These are phyloP conservation scores for Zootoca vivipara DNA, from an alignment of 2,113 vertebrate species.

Conservation along the genomic window DNA sequence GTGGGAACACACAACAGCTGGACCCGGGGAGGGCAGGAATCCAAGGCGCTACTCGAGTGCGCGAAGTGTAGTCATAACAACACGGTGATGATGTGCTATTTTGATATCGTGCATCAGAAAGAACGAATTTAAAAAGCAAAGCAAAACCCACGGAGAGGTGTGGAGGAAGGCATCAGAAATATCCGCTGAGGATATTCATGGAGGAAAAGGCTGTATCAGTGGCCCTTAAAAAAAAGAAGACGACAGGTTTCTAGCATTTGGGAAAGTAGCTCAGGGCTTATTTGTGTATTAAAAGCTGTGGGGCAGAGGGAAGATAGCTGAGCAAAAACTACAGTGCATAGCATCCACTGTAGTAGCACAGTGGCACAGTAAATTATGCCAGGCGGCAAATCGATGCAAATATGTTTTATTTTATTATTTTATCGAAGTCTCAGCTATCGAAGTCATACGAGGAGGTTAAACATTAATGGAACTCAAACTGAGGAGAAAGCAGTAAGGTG, in stretches of 20 bases:
- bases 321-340: too few relatives aligned
- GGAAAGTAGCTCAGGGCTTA: too few relatives aligned
- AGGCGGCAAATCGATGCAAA: too few relatives aligned
- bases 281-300: too few relatives aligned
- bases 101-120: background rate
- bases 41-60: too few relatives aligned
- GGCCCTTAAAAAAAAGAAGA: background rate
- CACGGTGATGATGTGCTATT: background rate
- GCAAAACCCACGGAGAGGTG: background rate
- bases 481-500: background rate
- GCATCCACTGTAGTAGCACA: too few relatives aligned
- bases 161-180: background rate
- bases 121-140: background rate
- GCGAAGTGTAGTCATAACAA: background rate
- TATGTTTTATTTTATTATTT: too few relatives aligned
- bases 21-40: background rate
- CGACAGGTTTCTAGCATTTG: background rate
- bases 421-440: too few relatives aligned
- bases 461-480: too few relatives aligned
- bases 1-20: background rate
- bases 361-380: too few relatives aligned
- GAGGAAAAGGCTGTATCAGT: background rate
- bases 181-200: background rate
- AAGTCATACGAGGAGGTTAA: too few relatives aligned
- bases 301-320: too few relatives aligned